phyloP scores from a whole-genome alignment of 1,140 invertebrate genomes.

The Stegodyphus mimosarum region DNA sequence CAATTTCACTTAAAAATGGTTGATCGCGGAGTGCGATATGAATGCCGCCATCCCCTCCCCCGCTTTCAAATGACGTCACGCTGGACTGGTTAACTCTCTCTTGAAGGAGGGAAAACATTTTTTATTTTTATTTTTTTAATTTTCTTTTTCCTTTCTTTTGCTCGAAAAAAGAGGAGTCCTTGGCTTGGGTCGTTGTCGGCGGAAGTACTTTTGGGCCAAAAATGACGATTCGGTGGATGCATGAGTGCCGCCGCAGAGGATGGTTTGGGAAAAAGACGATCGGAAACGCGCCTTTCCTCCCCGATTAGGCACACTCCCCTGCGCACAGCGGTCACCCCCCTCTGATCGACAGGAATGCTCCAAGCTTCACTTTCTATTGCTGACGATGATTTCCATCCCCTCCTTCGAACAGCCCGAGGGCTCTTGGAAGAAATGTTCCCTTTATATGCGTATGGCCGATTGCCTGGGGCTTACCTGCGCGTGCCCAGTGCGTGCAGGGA shows the following conservation, averaged over 20 bases:
- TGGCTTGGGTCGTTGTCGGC: conserved; percentile 29
- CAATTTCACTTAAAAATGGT: not conserved
- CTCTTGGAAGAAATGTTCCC: too few species aligned
- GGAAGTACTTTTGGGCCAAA: conserved; percentile 29
- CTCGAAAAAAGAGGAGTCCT: conserved; percentile 23
- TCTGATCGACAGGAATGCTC: not conserved
- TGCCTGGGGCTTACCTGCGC: too few species aligned
- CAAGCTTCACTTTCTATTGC: not conserved
- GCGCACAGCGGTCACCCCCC: conserved; percentile 43
- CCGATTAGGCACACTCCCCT: conserved; percentile 50
- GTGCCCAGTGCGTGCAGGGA: too few species aligned
- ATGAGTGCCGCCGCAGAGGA: conserved; percentile 22
- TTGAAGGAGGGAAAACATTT: not conserved
- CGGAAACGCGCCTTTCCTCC: conserved; percentile 47
- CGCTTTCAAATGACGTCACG: conserved; percentile 32
- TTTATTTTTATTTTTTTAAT: not conserved
- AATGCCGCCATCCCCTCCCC: not conserved
- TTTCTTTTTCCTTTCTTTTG: not conserved
- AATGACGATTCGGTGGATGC: conserved; percentile 32
- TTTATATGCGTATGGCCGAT: too few species aligned
- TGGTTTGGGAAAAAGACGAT: conserved; percentile 29
- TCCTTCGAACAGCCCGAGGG: too few species aligned
- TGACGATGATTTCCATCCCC: too few species aligned
- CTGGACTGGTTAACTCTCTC: conserved; percentile 17
- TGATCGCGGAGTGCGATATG: not conserved